A percentile compares a stretch with the other conserved stretches of the same genome.
phyloP scores from a whole-genome alignment of 2,888 invertebrate species.

The Herminia tarsipennalis region DNA sequence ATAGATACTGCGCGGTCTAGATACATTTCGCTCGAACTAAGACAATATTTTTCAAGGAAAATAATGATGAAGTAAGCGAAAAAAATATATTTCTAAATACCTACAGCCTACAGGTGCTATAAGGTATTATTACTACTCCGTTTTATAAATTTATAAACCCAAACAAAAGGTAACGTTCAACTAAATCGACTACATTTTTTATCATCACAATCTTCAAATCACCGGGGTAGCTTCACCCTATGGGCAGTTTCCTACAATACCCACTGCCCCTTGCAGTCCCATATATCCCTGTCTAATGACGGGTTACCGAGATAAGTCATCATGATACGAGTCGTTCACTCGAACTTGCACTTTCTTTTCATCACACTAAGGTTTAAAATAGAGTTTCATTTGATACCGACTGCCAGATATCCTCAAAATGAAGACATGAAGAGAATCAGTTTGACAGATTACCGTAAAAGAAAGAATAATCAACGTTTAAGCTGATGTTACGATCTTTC shows the following conservation, averaged over 20 bases:
- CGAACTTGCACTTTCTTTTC: not conserved
- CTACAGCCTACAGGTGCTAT: too few relatives aligned
- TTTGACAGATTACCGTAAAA: slow-evolving; percentile 23
- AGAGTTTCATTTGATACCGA: not conserved
- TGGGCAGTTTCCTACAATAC: not conserved
- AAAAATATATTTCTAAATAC: too few relatives aligned
- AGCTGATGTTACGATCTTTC: too few relatives aligned
- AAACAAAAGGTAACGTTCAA: not conserved
- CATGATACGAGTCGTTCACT: too few relatives aligned
- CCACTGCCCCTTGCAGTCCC: not conserved
- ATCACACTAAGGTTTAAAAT: not conserved
- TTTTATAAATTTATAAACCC: not conserved
- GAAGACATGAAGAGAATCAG: slow-evolving; percentile 6
- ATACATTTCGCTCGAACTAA: too few relatives aligned
- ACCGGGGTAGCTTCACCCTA: not conserved
- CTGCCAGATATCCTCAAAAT: not conserved
- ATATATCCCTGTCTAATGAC: not conserved
- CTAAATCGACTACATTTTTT: not conserved
- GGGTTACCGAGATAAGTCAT: not conserved
- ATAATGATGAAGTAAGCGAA: too few relatives aligned
- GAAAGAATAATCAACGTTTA: slow-evolving; percentile 11
- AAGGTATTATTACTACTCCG: too few relatives aligned
- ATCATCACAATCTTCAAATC: not conserved
- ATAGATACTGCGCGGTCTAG: too few relatives aligned
- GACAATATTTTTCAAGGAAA: too few relatives aligned